Percentiles rank a stretch among this genome's conserved stretches.
Conservation (phyloP, 2,113 vertebrate species). For the Ursus arctos region DNA sequence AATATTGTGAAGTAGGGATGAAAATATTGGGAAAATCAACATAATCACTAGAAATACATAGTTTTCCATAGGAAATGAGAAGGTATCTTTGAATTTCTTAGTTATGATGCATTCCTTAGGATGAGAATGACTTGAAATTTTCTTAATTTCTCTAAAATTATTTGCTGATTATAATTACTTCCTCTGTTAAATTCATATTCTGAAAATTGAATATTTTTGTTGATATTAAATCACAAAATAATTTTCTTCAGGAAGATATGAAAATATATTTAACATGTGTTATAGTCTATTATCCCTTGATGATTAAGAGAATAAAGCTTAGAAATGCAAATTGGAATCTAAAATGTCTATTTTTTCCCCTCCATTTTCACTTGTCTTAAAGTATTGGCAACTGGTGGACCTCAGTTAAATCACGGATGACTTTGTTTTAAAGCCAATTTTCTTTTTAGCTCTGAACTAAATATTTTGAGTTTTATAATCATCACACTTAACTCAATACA, state of each 20-base stretch:
- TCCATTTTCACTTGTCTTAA: not conserved
- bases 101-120: not conserved
- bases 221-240: not conserved
- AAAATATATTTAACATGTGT: not conserved
- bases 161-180: slow-evolving; percentile 12
- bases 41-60: not conserved
- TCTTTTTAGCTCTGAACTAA: not conserved
- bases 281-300: not conserved
- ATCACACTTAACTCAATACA: not conserved
- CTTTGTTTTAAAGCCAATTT: not conserved
- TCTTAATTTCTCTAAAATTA: not conserved
- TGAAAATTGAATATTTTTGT: not conserved
- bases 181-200: not conserved
- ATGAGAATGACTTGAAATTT: not conserved
- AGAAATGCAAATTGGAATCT: not conserved
- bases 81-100: not conserved
- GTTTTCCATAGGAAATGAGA: not conserved
- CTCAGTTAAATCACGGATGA: not conserved
- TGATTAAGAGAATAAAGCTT: not conserved
- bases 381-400: not conserved
- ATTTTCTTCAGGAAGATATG: not conserved
- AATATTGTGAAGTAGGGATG: not conserved
- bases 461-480: not conserved
- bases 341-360: not conserved
- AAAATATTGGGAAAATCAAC: not conserved